Evolutionary conservation across 2,888 invertebrate species (phyloP).

Genomic region (Drosophila demipolita): DNA sequence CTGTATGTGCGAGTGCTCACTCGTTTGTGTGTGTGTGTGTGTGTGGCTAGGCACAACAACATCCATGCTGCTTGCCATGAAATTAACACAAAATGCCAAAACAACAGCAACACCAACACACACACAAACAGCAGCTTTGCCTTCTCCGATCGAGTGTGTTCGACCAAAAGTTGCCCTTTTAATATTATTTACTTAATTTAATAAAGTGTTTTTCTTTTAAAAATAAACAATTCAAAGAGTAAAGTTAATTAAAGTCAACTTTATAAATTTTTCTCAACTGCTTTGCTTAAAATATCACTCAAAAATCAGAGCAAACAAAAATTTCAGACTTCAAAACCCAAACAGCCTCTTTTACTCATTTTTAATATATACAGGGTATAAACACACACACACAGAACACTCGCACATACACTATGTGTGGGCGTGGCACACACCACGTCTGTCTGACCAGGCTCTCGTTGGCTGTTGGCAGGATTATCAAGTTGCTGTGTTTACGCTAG

Average conservation of each 20-base stretch:
- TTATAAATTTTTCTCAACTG: no score
- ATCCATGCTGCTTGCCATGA: conserved; percentile 64
- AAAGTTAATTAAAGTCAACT: background rate
- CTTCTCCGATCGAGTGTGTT: background rate
- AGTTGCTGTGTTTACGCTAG: conserved; percentile 69
- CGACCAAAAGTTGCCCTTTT: background rate
- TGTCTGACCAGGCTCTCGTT: conserved; percentile 29
- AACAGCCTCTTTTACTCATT: background rate
- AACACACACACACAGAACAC: background rate
- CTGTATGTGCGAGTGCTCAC: background rate
- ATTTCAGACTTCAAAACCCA: fast-evolving
- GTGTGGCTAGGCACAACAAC: conserved; percentile 35
- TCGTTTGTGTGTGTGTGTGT: conserved; percentile 11
- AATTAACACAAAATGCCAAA: conserved; percentile 82
- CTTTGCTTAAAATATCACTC: background rate
- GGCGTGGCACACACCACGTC: conserved; percentile 56
- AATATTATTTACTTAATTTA: no score
- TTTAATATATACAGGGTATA: conserved; percentile 1
- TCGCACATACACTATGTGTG: background rate
- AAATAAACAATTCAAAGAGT: no score
- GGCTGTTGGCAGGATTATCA: conserved; percentile 36
- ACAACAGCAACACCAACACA: conserved; percentile 51
- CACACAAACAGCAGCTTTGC: conserved; percentile 1
- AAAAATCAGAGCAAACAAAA: background rate
- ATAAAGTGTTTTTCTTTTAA: no score